A percentile compares a stretch with the other conserved stretches of the same genome.
Evolutionary conservation across 1,140 invertebrate species (phyloP).

Genomic region (Liolophura sinensis): DNA sequence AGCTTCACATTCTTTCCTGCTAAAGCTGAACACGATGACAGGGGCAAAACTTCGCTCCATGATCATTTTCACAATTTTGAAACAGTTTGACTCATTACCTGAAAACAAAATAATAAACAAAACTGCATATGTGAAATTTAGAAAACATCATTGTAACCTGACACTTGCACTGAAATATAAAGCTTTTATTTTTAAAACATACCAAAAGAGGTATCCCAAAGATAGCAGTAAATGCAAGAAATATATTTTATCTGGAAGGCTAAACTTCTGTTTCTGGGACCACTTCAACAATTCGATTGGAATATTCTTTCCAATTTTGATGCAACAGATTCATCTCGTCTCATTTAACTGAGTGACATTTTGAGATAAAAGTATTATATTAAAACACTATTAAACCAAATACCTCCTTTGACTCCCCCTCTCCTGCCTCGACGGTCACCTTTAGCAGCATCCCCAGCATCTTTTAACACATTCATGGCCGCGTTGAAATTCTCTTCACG

Average conservation of each 20-base stretch:
- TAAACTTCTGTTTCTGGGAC: too few relatives aligned
- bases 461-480: conserved; percentile 87
- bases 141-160: too few relatives aligned
- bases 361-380: not conserved
- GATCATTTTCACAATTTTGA: conserved; percentile 98
- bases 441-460: conserved; percentile 59
- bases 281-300: not conserved
- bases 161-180: too few relatives aligned
- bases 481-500: conserved; percentile 97
- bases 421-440: conserved; percentile 53
- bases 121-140: too few relatives aligned
- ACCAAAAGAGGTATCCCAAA: too few relatives aligned
- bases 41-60: conserved; percentile 98
- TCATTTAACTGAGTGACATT: too few relatives aligned
- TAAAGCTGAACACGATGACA: conserved; percentile 99
- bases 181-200: too few relatives aligned
- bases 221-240: too few relatives aligned
- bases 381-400: not conserved
- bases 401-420: conserved; percentile 65
- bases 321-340: too few relatives aligned
- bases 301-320: not conserved
- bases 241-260: too few relatives aligned
- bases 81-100: conserved; percentile 77
- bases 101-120: conserved; percentile 35
- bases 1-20: conserved; percentile 96